Percentiles rank a stretch among this genome's conserved stretches.
Evolutionary conservation across 2,113 vertebrate species (phyloP).

Genomic region (Cricetomys ansorgei): DNA sequence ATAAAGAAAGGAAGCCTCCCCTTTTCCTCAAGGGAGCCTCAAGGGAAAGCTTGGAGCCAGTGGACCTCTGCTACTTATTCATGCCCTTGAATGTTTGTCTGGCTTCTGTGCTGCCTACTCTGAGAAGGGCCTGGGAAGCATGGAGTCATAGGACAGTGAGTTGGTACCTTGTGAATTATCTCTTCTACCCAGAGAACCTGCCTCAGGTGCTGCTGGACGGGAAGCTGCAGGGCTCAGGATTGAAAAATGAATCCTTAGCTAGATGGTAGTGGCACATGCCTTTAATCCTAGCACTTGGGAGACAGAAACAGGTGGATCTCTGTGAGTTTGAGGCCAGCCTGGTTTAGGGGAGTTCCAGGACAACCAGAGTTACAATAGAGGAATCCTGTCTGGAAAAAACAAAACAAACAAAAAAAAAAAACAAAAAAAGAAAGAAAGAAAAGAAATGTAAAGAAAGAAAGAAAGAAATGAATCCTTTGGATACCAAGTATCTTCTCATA

Average conservation of each 20-base stretch:
- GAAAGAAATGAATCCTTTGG: not conserved
- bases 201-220: not conserved
- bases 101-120: not conserved
- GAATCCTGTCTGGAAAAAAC: too few relatives aligned
- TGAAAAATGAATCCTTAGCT: not conserved
- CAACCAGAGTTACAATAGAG: too few relatives aligned
- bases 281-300: too few relatives aligned
- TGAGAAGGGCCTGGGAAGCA: not conserved
- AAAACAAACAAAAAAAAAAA: too few relatives aligned
- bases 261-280: too few relatives aligned
- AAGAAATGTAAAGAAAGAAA: too few relatives aligned
- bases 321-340: too few relatives aligned
- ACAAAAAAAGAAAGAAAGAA: too few relatives aligned
- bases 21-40: not conserved
- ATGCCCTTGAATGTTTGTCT: not conserved
- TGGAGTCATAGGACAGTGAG: fast-evolving
- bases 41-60: not conserved
- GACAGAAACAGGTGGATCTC: too few relatives aligned
- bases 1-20: not conserved
- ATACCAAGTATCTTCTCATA: not conserved
- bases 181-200: not conserved
- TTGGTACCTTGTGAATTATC: constrained; percentile 1
- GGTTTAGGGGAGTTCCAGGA: too few relatives aligned
- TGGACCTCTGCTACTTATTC: not conserved
- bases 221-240: not conserved